Evolutionary conservation across 2,797 vertebrate genomes (phyloP).

Genomic region (Ctenochaetus hawaiiensis): DNA sequence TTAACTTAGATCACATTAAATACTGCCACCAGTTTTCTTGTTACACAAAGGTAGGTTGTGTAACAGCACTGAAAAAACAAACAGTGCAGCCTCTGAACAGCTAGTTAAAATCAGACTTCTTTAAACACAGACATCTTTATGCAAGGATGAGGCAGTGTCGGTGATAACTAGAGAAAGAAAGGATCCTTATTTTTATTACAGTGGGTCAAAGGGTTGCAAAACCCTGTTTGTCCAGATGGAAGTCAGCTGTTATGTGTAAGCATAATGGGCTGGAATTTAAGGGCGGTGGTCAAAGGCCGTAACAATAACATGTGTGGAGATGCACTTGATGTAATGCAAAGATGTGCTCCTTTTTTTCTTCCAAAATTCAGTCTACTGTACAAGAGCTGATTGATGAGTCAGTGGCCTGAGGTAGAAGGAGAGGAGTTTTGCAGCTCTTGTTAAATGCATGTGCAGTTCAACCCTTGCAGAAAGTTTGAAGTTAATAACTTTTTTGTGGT

Average conservation of each 20-base stretch:
- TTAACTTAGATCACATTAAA: conserved; percentile 31
- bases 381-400: too few relatives aligned
- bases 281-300: background rate
- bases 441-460: too few relatives aligned
- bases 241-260: conserved; percentile 51
- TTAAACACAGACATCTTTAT: background rate
- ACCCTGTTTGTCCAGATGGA: conserved; percentile 28
- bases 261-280: conserved; percentile 2
- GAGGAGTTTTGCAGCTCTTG: too few relatives aligned
- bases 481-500: too few relatives aligned
- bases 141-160: conserved; percentile 3
- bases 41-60: conserved; percentile 27
- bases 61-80: background rate
- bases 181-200: conserved; percentile 11
- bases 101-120: background rate
- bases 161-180: conserved; percentile 5
- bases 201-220: conserved; percentile 33
- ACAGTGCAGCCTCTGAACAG: background rate
- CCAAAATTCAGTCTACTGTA: background rate
- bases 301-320: conserved; percentile 19
- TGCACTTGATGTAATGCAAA: background rate
- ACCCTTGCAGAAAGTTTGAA: too few relatives aligned
- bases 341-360: background rate
- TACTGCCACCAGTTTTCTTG: background rate
- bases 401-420: too few relatives aligned